Percentiles rank a stretch among this genome's conserved stretches.
phyloP scores from a whole-genome alignment of 2,888 invertebrate species.

The Oligia latruncula region DNA sequence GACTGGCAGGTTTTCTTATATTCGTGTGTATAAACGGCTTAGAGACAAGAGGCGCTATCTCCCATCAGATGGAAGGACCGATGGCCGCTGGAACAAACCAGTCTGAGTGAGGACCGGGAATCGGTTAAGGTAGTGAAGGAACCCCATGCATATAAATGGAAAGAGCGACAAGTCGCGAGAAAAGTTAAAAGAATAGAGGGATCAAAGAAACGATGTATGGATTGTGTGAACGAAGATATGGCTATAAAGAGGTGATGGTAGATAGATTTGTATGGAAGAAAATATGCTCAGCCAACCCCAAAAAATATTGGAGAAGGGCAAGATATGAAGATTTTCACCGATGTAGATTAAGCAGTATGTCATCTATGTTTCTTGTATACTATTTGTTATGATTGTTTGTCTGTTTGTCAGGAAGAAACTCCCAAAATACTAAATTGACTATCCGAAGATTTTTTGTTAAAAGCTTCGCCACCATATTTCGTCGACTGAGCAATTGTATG shows the following conservation, averaged over 20 bases:
- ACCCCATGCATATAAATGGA: slow-evolving; percentile 4
- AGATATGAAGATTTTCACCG: background rate
- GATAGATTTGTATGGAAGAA: background rate
- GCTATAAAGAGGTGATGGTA: background rate
- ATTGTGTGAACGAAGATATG: background rate
- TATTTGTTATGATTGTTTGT: background rate
- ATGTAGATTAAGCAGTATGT: background rate
- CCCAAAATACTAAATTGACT: background rate
- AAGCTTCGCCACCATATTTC: too few relatives aligned
- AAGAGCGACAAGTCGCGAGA: background rate
- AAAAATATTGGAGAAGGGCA: background rate
- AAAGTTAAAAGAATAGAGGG: background rate
- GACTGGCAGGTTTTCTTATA: background rate
- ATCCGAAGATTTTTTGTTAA: background rate
- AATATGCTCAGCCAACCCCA: background rate
- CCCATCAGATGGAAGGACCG: slow-evolving; percentile 25
- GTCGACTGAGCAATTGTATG: background rate
- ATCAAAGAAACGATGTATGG: background rate
- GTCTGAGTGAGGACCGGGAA: slow-evolving; percentile 18
- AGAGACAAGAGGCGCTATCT: slow-evolving; percentile 33
- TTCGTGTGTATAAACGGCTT: slow-evolving; percentile 12
- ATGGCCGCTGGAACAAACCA: slow-evolving; percentile 37
- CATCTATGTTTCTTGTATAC: background rate
- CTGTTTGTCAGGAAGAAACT: background rate
- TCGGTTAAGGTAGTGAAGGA: slow-evolving; percentile 3